Evolutionary conservation across 1,140 invertebrate species (phyloP), one percentile per base, ranked within the genome.

Genomic region (Trachymyrmex septentrionalis): DNA sequence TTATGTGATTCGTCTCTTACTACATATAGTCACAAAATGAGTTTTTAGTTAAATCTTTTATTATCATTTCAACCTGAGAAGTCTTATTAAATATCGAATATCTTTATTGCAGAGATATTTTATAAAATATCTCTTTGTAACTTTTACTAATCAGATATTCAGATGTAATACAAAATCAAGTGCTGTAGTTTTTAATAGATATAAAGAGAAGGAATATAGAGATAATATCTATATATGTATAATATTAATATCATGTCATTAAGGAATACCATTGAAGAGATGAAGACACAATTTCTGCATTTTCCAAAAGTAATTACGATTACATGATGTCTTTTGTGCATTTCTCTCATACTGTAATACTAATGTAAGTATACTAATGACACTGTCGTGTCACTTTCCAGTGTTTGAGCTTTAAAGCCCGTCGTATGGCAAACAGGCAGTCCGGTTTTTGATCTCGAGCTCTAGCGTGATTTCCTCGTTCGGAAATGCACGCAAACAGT

Each of bases 361-460:
- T 24, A 53, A 24, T 24, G 14, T 24, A 19, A 44, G n/a, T n/a
- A n/a, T n/a, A n/a, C n/a, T n/a, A n/a, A n/a, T n/a, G n/a, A 3
- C 16, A 50, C 27, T 4, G 7, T 7, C 30, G n/a, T 67, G 48
- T 34, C 77, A 38, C 21, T 81, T 81, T 44, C 30, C 30, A 44
- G 10, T 24, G n/a, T 71, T 81, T 66, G 19, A 48, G 61, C 27
- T 34, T 80, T 66, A 72, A 81, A 81, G 50, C 24, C 5, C 50
- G 21, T n/a, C 21, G 16, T 38, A 34, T 34, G 34, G 16, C 53
- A 16, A 12, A 71, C 44, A 44, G 53, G 44, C 84, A 78, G 63
- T 48, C 50, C 48, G 21, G 75, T 82, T 90, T 88, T 89, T 89
- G 72, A 87, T 90, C 72, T 84, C 72, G 55, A 14, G 19, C 38